Evolutionary conservation across 2,113 vertebrate species (phyloP).

Genomic region (Clarias macrocephalus): DNA sequence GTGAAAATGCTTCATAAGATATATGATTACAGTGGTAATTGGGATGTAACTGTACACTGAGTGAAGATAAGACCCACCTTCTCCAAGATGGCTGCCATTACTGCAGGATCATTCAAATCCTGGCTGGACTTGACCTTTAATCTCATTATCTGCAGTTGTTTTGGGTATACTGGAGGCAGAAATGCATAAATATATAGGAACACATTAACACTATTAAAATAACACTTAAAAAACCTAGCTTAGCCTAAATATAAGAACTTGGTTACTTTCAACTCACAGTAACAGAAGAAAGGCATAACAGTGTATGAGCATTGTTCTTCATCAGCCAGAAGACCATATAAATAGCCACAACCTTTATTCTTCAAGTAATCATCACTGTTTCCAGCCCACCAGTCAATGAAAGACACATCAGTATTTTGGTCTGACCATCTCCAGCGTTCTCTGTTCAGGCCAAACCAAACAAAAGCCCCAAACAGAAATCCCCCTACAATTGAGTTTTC

Average conservation of each 20-base stretch:
- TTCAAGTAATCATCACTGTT: background rate
- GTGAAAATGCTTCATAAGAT: background rate
- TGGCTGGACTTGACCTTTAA: background rate
- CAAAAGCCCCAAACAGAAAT: rapidly evolving
- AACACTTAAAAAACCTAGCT: background rate
- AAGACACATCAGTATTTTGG: background rate
- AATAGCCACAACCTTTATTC: slow-evolving; percentile 22
- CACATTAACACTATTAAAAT: background rate
- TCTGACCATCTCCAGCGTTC: slow-evolving; percentile 43
- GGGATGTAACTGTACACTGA: background rate
- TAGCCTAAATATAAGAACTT: background rate
- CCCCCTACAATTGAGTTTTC: background rate
- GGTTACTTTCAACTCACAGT: background rate
- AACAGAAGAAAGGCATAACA: slow-evolving; percentile 24
- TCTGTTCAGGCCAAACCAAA: slow-evolving; percentile 35
- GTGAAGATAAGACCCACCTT: slow-evolving; percentile 18
- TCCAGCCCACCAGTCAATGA: background rate
- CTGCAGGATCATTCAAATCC: slow-evolving; percentile 18
- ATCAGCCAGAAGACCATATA: background rate
- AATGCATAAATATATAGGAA: background rate
- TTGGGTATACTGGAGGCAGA: background rate
- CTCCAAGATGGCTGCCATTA: background rate
- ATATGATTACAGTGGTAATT: background rate
- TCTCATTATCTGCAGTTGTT: slow-evolving; percentile 10
- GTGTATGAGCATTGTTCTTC: background rate